Percentiles rank a stretch among this genome's conserved stretches.
These are phyloP conservation scores for Diglossa brunneiventris DNA, from an alignment of 2,113 vertebrate genomes.

Conservation along the genomic window DNA sequence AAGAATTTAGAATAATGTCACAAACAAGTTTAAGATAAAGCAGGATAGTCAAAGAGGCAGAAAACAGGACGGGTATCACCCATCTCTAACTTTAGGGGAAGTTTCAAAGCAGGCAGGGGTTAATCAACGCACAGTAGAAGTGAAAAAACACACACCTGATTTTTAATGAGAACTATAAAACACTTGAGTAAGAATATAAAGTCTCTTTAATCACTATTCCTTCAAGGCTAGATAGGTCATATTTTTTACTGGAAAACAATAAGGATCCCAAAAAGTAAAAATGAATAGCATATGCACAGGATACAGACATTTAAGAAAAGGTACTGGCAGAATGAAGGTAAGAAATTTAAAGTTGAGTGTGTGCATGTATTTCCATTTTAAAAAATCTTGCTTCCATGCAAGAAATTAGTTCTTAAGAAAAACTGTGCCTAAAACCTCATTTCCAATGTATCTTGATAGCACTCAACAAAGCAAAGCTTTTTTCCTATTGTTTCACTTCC, in stretches of 20 bases:
- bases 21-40: not conserved
- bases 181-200: not conserved
- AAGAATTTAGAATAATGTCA: not conserved
- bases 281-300: rapidly evolving
- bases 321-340: not conserved
- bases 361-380: not conserved
- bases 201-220: not conserved
- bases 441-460: conserved; percentile 83
- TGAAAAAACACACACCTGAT: not conserved
- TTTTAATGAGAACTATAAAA: not conserved
- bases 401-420: not conserved
- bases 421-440: conserved; percentile 61
- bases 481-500: conserved; percentile 81
- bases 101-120: not conserved
- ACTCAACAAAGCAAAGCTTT: conserved; percentile 83
- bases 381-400: not conserved
- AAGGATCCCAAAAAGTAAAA: not conserved
- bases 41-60: not conserved
- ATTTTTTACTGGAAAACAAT: not conserved
- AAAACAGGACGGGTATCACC: not conserved
- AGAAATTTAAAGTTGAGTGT: not conserved
- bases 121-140: not conserved
- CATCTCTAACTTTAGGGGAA: not conserved
- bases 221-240: not conserved
- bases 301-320: not conserved